Base-by-base conservation (phyloP, 2,888 invertebrate genomes). In the Lasioglossum figueresi region DNA sequence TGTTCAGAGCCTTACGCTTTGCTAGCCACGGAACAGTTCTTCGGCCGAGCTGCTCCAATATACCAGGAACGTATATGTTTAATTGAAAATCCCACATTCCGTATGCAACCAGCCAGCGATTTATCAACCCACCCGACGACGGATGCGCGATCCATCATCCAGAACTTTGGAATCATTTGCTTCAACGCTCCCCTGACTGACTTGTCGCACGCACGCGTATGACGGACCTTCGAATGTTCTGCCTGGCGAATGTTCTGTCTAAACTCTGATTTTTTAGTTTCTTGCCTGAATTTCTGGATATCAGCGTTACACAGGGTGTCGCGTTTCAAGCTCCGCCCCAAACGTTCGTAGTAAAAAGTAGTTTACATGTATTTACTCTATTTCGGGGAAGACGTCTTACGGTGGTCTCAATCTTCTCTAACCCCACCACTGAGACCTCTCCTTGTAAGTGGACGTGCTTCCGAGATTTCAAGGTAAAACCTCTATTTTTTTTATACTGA, bases 101-200 rank as follows among this genome's bases (percentile, higher is more conserved):
- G 37, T 68, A 37, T 23, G 68, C 23, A 37, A 23, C 37, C 68
- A 4, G 37, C 34, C 37, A 23, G 12, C 34, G 23, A 68, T 68
- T 68, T 68, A 68, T 68, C 66, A 68, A 68, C 23, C 23, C 4
- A 14, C 37, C 37, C 23, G 68, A 23, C 12, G 37, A 68, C 68
- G 23, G 37, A 23, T 10, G 23, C 37, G 68, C 3, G 68, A 52
- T 74, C 37, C 37, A 74, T 43, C 31, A 37, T 23, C 52, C n/a
- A 48, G n/a, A 74, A 74, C 34, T 68, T 68, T 68, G 37, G 68
- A 68, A 68, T 68, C 68, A 68, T 68, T 68, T 37, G 68, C 23
- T 68, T 68, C 31, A 3, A 63, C 63, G 63, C 63, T 19, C 63
- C 31, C 3, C 63, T 12, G n/a, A 31, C 31, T 63, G 31, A 63